Conservation (phyloP, 1,140 invertebrate species). For the Polyergus mexicanus region DNA sequence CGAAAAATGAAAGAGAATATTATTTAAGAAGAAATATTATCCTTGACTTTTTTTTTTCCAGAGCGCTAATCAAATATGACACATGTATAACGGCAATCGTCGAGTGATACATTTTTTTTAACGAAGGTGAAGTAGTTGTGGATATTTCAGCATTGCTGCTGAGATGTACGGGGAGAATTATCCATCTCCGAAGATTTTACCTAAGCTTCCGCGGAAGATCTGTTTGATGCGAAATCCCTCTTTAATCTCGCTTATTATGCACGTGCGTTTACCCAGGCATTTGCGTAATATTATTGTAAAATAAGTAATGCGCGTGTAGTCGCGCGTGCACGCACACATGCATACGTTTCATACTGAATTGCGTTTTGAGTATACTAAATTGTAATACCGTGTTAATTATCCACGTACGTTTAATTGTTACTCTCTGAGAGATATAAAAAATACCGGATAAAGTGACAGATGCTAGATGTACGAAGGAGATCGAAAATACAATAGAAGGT, state of each 20-base stretch:
- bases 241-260: conserved; percentile 32
- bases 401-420: not conserved
- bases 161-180: conserved; percentile 10
- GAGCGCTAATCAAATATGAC: too few species aligned
- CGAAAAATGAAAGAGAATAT: not conserved
- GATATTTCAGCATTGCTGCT: conserved; percentile 3
- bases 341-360: not conserved
- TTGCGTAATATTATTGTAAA: not conserved
- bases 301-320: not conserved
- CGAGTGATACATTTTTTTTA: too few species aligned
- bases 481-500: conserved; percentile 17
- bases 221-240: conserved; percentile 17
- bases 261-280: not conserved
- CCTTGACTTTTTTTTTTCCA: too few species aligned
- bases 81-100: too few species aligned
- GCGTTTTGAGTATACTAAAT: not conserved
- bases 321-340: not conserved
- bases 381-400: not conserved
- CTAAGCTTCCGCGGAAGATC: conserved; percentile 5
- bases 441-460: not conserved
- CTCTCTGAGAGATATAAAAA: not conserved
- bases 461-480: not conserved
- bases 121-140: not conserved
- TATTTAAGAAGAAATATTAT: not conserved
- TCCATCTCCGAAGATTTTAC: not conserved